Percentiles rank a stretch among this genome's conserved stretches.
Conservation (phyloP, 1,140 invertebrate species). For the Globodera rostochiensis region DNA sequence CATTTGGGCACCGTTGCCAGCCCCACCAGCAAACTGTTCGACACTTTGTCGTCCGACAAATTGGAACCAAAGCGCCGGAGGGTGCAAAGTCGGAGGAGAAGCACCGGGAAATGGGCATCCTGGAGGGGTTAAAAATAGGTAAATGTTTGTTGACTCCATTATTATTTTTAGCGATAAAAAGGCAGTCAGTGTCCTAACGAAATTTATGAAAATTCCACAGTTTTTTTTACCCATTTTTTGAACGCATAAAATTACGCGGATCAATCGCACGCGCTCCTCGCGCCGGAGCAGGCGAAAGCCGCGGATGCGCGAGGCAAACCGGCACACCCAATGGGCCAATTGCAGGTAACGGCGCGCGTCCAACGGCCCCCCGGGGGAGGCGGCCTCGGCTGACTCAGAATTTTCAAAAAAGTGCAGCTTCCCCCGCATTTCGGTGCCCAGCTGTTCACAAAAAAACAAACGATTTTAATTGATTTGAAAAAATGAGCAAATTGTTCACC, state of each 20-base stretch:
- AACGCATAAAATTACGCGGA: conserved; percentile 36
- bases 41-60: background rate
- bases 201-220: background rate
- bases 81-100: conserved; percentile 24
- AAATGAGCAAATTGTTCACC: background rate
- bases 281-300: conserved; percentile 39
- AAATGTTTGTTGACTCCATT: background rate
- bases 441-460: background rate
- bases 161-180: background rate
- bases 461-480: background rate
- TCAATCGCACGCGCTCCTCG: conserved; percentile 39
- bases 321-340: conserved; percentile 27
- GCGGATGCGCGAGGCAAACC: conserved; percentile 26
- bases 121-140: background rate
- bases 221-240: background rate
- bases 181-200: too few species aligned
- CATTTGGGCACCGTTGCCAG: conserved; percentile 10
- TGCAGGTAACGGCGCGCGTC: conserved; percentile 16
- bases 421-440: background rate
- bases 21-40: conserved; percentile 4
- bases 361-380: background rate
- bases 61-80: background rate
- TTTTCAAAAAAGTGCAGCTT: background rate
- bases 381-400: background rate
- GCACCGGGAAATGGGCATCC: conserved; percentile 19